A percentile compares a stretch with the other conserved stretches of the same genome.
These are phyloP conservation scores for Zaprionus tsacasi DNA, from an alignment of 1,140 invertebrate species.

Conservation along the genomic window DNA sequence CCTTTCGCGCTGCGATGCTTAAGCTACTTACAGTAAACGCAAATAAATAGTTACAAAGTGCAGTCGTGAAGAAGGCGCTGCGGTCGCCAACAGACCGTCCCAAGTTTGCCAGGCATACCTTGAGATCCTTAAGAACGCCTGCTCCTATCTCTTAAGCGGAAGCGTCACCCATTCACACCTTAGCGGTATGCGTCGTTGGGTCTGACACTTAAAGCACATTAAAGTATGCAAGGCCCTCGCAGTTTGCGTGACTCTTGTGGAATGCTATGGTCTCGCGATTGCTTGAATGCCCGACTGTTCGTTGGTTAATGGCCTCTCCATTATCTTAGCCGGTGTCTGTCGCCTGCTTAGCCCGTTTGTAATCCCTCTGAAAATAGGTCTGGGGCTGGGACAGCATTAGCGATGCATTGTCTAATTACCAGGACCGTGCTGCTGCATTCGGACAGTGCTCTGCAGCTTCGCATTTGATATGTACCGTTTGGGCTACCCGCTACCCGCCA, in stretches of 20 bases:
- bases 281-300: not conserved
- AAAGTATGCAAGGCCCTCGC: conserved; percentile 43
- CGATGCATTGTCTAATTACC: conserved; percentile 63
- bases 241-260: not conserved
- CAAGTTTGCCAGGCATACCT: not conserved
- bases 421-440: conserved; percentile 6
- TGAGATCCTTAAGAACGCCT: conserved; percentile 7
- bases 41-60: conserved; percentile 73
- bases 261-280: not conserved
- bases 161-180: conserved; percentile 42
- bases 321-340: conserved; percentile 41
- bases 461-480: not conserved
- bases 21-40: conserved; percentile 75
- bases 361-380: conserved; percentile 19
- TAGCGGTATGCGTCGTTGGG: conserved; percentile 30
- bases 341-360: conserved; percentile 38
- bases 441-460: not conserved
- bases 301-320: conserved; percentile 58
- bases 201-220: conserved; percentile 44
- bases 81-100: conserved; percentile 2
- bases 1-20: conserved; percentile 28
- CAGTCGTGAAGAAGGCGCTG: conserved; percentile 44
- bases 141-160: not conserved
- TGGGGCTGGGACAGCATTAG: conserved; percentile 3
- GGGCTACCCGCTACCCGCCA: not conserved